Conservation (phyloP, 2,888 invertebrate species). For the Andrena flavipes region DNA sequence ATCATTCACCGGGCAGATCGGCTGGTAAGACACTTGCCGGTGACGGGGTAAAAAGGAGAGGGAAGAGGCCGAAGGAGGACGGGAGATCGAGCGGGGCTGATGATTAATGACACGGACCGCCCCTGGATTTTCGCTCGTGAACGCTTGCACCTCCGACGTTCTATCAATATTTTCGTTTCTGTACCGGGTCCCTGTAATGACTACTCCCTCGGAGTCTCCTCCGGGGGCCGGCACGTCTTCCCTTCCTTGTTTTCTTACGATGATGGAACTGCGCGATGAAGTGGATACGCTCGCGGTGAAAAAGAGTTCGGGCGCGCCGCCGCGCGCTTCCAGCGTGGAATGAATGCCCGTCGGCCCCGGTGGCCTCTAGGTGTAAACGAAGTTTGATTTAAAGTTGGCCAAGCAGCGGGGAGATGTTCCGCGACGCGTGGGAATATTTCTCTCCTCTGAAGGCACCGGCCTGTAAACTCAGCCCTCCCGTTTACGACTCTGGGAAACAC, state of each 20-base stretch:
- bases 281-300: conserved; percentile 35
- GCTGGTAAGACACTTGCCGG: conserved; percentile 61
- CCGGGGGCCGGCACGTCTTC: conserved; percentile 21
- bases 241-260: conserved; percentile 35
- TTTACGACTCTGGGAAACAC: conserved; percentile 2
- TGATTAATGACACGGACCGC: conserved; percentile 67
- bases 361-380: conserved; percentile 22
- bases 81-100: conserved; percentile 29
- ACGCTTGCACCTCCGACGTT: conserved; percentile 57
- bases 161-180: conserved; percentile 57
- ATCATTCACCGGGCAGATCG: conserved; percentile 70
- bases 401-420: not conserved
- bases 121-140: conserved; percentile 58
- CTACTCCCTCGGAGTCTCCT: conserved; percentile 41
- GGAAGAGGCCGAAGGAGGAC: conserved; percentile 1
- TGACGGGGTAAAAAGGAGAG: conserved; percentile 1
- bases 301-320: conserved; percentile 25
- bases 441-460: not conserved
- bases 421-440: conserved; percentile 11
- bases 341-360: conserved; percentile 15
- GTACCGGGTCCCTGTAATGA: conserved; percentile 27
- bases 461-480: conserved; percentile 13
- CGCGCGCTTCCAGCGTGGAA: not conserved
- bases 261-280: conserved; percentile 43
- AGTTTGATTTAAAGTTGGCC: conserved; percentile 27